A percentile compares a stretch with the other conserved stretches of the same genome.
Evolutionary conservation across 2,888 invertebrate genomes (phyloP).

Genomic region (Tetramorium bicarinatum): DNA sequence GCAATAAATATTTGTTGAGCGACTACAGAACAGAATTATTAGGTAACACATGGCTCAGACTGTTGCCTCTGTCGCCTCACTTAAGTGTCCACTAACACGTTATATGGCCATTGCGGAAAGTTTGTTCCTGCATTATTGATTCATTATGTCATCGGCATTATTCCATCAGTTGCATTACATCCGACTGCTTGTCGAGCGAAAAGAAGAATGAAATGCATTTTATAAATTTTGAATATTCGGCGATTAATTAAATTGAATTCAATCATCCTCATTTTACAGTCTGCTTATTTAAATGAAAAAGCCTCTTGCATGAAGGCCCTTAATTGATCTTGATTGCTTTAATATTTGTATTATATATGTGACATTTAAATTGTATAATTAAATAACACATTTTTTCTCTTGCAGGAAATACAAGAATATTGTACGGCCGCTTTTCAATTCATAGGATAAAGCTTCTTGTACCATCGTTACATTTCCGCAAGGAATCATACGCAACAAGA

Average conservation of each 20-base stretch:
- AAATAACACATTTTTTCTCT: conserved; percentile 18
- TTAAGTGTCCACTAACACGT: conserved; percentile 77
- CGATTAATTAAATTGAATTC: conserved; percentile 18
- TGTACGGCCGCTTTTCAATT: conserved; percentile 7
- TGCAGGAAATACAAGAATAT: conserved; percentile 15
- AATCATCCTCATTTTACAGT: background rate
- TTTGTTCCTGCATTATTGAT: conserved; percentile 75
- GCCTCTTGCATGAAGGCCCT: background rate
- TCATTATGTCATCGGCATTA: conserved; percentile 52
- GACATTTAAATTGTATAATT: background rate
- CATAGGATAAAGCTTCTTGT: background rate
- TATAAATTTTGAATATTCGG: background rate
- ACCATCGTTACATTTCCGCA: conserved; percentile 21
- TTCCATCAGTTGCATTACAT: conserved; percentile 34
- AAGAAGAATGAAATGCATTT: background rate
- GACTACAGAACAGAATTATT: conserved; percentile 74
- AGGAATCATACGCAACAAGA: conserved; percentile 60
- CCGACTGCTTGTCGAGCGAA: background rate
- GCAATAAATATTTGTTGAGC: conserved; percentile 75
- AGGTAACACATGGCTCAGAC: conserved; percentile 75
- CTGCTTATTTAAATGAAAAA: background rate
- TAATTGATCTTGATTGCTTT: background rate
- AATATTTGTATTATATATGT: background rate
- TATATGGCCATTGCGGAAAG: conserved; percentile 72
- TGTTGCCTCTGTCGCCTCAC: conserved; percentile 62